These are phyloP conservation scores for Drosophila meridionalis DNA, from an alignment of 2,888 invertebrate genomes.

Conservation along the genomic window DNA sequence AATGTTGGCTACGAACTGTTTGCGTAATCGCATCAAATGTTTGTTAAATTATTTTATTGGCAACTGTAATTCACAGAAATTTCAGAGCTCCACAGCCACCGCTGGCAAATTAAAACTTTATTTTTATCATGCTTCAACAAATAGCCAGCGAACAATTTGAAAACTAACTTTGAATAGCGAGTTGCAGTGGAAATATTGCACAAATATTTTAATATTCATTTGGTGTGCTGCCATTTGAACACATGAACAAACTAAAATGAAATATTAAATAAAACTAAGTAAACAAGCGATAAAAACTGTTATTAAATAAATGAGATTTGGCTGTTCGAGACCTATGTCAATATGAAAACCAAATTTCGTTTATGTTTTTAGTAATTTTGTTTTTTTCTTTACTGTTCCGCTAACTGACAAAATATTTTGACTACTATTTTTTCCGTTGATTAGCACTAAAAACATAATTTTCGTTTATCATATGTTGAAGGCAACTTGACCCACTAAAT, in stretches of 20 bases:
- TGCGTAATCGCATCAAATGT: not conserved
- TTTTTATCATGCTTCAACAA: slow-evolving; percentile 36
- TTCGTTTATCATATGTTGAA: slow-evolving; percentile 35
- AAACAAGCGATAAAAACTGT: slow-evolving; percentile 53
- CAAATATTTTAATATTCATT: slow-evolving; percentile 56
- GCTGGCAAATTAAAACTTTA: slow-evolving; percentile 14
- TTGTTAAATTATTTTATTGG: not conserved
- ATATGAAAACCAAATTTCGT: slow-evolving; percentile 42
- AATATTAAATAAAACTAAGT: slow-evolving; percentile 17
- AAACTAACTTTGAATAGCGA: slow-evolving; percentile 17
- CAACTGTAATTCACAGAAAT: slow-evolving; percentile 5
- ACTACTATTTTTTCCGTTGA: slow-evolving; percentile 22
- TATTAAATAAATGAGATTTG: slow-evolving; percentile 46
- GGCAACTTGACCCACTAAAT: slow-evolving; percentile 68
- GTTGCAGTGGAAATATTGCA: slow-evolving; percentile 21
- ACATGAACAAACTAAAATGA: slow-evolving; percentile 20
- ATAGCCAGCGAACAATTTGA: slow-evolving; percentile 19
- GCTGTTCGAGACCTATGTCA: slow-evolving; percentile 47
- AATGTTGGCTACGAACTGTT: not conserved
- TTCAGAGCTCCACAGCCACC: not conserved
- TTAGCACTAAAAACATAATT: slow-evolving; percentile 58
- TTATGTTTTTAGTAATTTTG: not conserved
- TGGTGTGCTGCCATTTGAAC: slow-evolving; percentile 45
- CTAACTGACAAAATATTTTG: slow-evolving; percentile 42
- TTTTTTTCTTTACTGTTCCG: slow-evolving; percentile 50